Base-by-base conservation (phyloP, 2,888 invertebrate species). In the Gymnoscelis rufifasciata region DNA sequence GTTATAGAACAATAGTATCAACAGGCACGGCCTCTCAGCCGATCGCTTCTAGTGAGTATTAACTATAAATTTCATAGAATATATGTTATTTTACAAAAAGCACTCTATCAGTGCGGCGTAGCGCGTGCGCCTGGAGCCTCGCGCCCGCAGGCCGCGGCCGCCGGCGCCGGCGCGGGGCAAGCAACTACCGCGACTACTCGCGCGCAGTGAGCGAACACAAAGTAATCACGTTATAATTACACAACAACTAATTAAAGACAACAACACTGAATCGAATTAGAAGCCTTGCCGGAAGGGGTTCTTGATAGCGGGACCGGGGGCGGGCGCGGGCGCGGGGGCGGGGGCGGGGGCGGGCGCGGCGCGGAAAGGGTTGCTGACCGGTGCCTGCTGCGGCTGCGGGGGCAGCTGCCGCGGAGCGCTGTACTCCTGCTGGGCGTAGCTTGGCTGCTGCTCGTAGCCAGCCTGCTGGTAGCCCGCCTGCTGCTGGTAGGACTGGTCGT, bases 201-300 rank as follows among this genome's bases (percentile, higher is more conserved):
- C 79, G 78, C 77, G 78, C 87, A 88, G 87, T 88, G 87, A 88
- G 87, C 87, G 87, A 86, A 83, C 71, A 62, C 78, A 77, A 80
- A 77, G 74, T 76, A 73, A 46, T 37, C 72, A 83, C 78, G 82
- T 82, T 83, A 87, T 78, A 84, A 86, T 74, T 87, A 87, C 79
- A 87, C 87, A 88, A 88, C 87, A 88, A 87, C 80, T 82, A 78
- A 71, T 81, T 80, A 79, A 78, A 82, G 75, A 82, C 82, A 86
- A 87, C 83, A 83, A 83, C 80, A 82, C 70, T 72, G 71, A 80
- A 71, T 65, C 62, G 57, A 64, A 73, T 79, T 87, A 91, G 84
- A 94, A 93, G 78, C 94, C 94, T 91, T 94, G 94, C 76, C 95
- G 92, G 88, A 95, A 95, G 51, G 95, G 94, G 84, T 94, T 94